Evolutionary conservation across 2,797 vertebrate genomes (phyloP).

Genomic region (Anguilla obscura): DNA sequence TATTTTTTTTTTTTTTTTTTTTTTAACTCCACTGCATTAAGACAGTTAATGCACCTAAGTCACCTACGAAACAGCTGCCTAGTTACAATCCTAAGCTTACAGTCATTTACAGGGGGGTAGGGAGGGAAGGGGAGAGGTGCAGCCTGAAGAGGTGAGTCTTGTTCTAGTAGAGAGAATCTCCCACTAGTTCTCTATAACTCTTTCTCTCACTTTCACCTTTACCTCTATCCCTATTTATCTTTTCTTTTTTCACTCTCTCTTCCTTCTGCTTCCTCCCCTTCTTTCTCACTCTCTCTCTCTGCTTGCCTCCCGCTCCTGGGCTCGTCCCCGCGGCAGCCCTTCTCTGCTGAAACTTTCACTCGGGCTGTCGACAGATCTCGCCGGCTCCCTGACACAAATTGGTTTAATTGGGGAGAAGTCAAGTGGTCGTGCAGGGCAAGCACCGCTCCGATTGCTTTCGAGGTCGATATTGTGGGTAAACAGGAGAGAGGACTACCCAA

Average conservation of each 20-base stretch:
- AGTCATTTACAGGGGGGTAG: too few species aligned
- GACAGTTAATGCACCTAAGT: too few species aligned
- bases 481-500: slow-evolving; percentile 40
- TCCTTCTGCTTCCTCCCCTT: not conserved
- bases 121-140: too few species aligned
- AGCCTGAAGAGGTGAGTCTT: too few species aligned
- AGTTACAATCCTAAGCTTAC: too few species aligned
- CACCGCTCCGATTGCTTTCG: slow-evolving; percentile 34
- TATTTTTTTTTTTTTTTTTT: too few species aligned
- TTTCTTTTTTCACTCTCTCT: slow-evolving; percentile 16
- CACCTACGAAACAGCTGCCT: too few species aligned
- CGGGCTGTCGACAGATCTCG: slow-evolving; percentile 49
- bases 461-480: slow-evolving; percentile 48
- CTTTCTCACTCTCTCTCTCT: slow-evolving; percentile 15
- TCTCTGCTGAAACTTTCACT: slow-evolving; percentile 40
- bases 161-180: slow-evolving; percentile 36
- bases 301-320: not conserved
- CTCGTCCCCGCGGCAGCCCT: slow-evolving; percentile 23
- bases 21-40: too few species aligned
- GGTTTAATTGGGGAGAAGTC: slow-evolving; percentile 54
- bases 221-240: not conserved
- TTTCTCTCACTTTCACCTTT: not conserved
- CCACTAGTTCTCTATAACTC: slow-evolving; percentile 23
- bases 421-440: slow-evolving; percentile 41
- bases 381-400: slow-evolving; percentile 52